These are phyloP conservation scores for Lamellibrachia luymesi DNA, from an alignment of 1,140 invertebrate species.

Conservation along the genomic window DNA sequence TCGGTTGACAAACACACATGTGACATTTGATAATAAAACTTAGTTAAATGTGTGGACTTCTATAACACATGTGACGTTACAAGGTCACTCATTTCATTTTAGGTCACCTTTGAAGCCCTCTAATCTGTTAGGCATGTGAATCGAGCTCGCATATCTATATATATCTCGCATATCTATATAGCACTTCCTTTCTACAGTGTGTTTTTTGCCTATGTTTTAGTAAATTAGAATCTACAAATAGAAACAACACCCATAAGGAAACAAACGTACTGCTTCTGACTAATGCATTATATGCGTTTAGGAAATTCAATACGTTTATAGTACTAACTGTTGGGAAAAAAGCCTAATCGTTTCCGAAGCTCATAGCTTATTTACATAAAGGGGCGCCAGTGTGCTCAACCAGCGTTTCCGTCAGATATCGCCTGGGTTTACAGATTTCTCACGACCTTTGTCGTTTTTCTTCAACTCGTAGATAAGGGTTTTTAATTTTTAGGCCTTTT, in stretches of 20 bases:
- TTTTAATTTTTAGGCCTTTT: background rate
- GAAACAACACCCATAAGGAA: background rate
- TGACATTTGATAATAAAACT: background rate
- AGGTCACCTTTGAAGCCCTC: background rate
- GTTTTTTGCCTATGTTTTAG: background rate
- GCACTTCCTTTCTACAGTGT: background rate
- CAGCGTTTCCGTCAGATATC: background rate
- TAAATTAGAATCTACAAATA: background rate
- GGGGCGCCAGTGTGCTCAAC: background rate
- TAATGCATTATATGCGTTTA: background rate
- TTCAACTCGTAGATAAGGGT: background rate
- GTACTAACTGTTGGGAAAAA: background rate
- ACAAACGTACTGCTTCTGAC: background rate
- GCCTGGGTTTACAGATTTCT: background rate
- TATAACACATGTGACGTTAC: background rate
- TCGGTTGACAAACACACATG: background rate
- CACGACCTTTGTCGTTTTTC: background rate
- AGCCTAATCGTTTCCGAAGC: background rate
- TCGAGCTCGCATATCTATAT: too few species aligned
- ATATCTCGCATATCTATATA: background rate
- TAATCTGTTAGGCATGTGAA: background rate
- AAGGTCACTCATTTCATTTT: background rate
- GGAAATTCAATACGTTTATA: background rate
- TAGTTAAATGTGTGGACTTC: background rate
- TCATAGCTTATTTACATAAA: background rate